Evolutionary conservation across 1,140 invertebrate species (phyloP).

Genomic region (Aphelinus atriplicis): DNA sequence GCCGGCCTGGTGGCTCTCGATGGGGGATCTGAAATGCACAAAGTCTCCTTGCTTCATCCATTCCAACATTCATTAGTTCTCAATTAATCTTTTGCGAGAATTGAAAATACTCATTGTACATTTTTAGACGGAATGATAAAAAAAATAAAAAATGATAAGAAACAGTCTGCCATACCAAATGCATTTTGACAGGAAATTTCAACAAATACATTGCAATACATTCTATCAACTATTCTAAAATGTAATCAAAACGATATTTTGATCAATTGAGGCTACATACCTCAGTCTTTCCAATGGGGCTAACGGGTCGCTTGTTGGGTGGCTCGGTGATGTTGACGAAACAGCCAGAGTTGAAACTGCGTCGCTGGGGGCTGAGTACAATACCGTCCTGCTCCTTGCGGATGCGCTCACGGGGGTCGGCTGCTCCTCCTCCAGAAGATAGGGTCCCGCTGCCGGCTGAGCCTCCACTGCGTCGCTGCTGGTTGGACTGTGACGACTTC

Average conservation of each 20-base stretch:
- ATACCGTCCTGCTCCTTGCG: constrained; percentile 86
- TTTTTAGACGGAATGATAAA: too few relatives aligned
- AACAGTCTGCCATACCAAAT: too few relatives aligned
- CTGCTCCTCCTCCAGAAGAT: not conserved
- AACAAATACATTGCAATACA: too few relatives aligned
- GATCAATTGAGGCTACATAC: constrained; percentile 40
- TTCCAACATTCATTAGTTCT: too few relatives aligned
- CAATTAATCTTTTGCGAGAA: too few relatives aligned
- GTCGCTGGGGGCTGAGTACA: constrained; percentile 82
- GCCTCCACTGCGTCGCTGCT: not conserved
- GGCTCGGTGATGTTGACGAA: constrained; percentile 69
- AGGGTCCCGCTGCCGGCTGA: too few relatives aligned
- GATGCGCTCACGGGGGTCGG: constrained; percentile 80
- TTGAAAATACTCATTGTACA: too few relatives aligned
- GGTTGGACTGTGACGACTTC: not conserved
- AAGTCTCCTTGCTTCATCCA: too few relatives aligned
- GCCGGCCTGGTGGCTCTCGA: constrained; percentile 67
- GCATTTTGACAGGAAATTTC: too few relatives aligned
- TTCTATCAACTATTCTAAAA: not conserved
- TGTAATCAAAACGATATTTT: not conserved
- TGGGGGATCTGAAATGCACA: constrained; percentile 56
- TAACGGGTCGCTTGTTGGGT: constrained; percentile 65
- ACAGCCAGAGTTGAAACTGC: constrained; percentile 86
- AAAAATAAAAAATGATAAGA: too few relatives aligned
- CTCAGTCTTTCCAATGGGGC: constrained; percentile 65